phyloP scores from a whole-genome alignment of 2,888 invertebrate species.

The Aspidapion aeneum region DNA sequence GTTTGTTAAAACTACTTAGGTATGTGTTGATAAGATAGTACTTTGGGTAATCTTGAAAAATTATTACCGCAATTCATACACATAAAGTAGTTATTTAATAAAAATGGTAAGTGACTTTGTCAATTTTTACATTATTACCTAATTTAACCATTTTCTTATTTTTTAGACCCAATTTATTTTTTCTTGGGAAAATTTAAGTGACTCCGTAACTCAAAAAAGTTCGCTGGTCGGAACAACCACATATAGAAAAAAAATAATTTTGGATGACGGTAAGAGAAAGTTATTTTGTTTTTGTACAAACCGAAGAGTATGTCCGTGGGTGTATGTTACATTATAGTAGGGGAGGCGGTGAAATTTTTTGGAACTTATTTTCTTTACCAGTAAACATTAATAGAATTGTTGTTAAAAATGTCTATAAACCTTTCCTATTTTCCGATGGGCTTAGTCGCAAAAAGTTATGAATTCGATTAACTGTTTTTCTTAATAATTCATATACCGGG shows the following conservation, averaged over 20 bases:
- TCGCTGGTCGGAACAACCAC: conserved; percentile 23
- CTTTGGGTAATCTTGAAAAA: neutral
- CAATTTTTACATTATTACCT: neutral
- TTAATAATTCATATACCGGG: no score
- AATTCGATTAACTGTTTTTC: no score
- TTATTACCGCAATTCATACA: neutral
- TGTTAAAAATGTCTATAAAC: neutral
- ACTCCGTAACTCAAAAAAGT: conserved; percentile 22
- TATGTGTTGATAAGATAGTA: neutral
- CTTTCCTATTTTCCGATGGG: no score
- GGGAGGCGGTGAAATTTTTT: no score
- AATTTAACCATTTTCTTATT: neutral
- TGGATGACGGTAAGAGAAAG: conserved; percentile 31
- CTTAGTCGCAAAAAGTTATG: neutral
- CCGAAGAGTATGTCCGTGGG: no score
- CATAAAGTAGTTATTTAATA: neutral
- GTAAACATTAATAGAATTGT: neutral
- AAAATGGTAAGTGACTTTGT: neutral
- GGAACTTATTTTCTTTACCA: no score
- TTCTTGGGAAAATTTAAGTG: conserved; percentile 29
- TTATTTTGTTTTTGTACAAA: no score
- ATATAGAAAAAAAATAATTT: conserved; percentile 26
- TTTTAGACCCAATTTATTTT: conserved; percentile 24
- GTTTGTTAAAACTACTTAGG: neutral
- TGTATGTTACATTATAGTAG: no score